Percentiles rank a stretch among this genome's conserved stretches.
Evolutionary conservation across 2,888 invertebrate genomes (phyloP).

Genomic region (Stictocephala bisonia): DNA sequence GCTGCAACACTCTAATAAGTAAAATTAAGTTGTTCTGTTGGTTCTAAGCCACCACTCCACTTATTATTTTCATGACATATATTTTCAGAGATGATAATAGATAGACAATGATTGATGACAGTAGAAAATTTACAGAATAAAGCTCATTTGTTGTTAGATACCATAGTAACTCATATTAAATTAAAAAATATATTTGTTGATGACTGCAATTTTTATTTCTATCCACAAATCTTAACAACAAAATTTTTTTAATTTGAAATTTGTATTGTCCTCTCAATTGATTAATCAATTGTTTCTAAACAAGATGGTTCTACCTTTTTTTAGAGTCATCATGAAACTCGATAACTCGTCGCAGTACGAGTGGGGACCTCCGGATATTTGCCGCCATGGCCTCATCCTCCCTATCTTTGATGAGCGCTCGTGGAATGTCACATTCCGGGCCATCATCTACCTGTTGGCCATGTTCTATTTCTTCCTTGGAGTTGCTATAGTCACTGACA

Average conservation of each 20-base stretch:
- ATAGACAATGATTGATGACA: too few relatives aligned
- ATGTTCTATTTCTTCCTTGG: slow-evolving; percentile 97
- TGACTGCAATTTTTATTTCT: neutral
- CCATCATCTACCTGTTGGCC: slow-evolving; percentile 87
- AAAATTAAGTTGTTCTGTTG: too few relatives aligned
- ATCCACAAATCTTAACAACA: neutral
- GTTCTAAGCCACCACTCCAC: too few relatives aligned
- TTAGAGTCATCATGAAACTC: slow-evolving; percentile 34
- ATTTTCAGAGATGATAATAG: too few relatives aligned
- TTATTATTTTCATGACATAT: too few relatives aligned
- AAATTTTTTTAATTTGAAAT: neutral
- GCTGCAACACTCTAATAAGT: too few relatives aligned
- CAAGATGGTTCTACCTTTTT: neutral
- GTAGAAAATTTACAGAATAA: too few relatives aligned
- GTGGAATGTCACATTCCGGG: slow-evolving; percentile 82
- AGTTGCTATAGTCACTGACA: slow-evolving; percentile 97
- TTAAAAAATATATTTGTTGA: neutral
- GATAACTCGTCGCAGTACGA: slow-evolving; percentile 50
- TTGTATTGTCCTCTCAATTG: too few relatives aligned
- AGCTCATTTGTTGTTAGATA: too few relatives aligned
- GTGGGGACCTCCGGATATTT: slow-evolving; percentile 64
- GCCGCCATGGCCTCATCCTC: slow-evolving; percentile 86
- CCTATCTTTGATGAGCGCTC: slow-evolving; percentile 80
- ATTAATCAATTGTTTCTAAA: too few relatives aligned
- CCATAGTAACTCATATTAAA: too few relatives aligned